Evolutionary conservation across 1,140 invertebrate species (phyloP).

Genomic region (Drosophila lini): DNA sequence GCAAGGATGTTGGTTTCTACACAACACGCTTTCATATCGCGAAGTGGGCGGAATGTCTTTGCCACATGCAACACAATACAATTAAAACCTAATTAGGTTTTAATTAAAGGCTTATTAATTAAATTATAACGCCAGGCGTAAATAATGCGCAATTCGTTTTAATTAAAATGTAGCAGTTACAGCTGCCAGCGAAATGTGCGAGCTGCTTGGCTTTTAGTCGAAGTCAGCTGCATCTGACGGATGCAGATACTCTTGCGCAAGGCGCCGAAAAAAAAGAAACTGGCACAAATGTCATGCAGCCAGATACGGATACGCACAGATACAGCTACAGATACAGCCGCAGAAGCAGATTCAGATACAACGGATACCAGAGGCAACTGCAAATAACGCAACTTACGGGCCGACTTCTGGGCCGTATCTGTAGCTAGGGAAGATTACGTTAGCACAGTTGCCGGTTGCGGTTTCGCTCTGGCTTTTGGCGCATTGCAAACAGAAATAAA

Average conservation of each 20-base stretch:
- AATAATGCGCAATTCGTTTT: slow-evolving; percentile 75
- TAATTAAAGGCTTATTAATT: slow-evolving; percentile 79
- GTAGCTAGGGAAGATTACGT: slow-evolving; percentile 69
- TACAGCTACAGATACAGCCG: slow-evolving; percentile 24
- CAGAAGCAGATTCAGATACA: slow-evolving; percentile 39
- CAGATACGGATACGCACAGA: slow-evolving; percentile 49
- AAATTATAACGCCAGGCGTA: slow-evolving; percentile 76
- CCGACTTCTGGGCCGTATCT: slow-evolving; percentile 59
- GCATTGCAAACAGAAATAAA: slow-evolving; percentile 66
- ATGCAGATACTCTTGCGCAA: slow-evolving; percentile 55
- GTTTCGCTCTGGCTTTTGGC: slow-evolving; percentile 45
- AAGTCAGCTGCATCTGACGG: slow-evolving; percentile 54
- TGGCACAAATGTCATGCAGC: slow-evolving; percentile 56
- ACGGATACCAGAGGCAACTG: slow-evolving; percentile 19
- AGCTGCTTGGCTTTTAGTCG: slow-evolving; percentile 26
- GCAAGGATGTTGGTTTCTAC: slow-evolving; percentile 17
- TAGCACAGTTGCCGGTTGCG: slow-evolving; percentile 66
- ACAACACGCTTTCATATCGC: slow-evolving; percentile 43
- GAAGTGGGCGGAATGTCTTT: slow-evolving; percentile 45
- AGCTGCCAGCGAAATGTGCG: slow-evolving; percentile 15
- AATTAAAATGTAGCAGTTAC: slow-evolving; percentile 56
- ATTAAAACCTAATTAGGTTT: slow-evolving; percentile 80
- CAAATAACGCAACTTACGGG: slow-evolving; percentile 41
- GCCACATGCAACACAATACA: slow-evolving; percentile 62
- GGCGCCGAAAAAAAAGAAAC: slow-evolving; percentile 45